A percentile compares a stretch with the other conserved stretches of the same genome.
Conservation (phyloP, 1,140 invertebrate species). For the Philotrypesis tridentata region DNA sequence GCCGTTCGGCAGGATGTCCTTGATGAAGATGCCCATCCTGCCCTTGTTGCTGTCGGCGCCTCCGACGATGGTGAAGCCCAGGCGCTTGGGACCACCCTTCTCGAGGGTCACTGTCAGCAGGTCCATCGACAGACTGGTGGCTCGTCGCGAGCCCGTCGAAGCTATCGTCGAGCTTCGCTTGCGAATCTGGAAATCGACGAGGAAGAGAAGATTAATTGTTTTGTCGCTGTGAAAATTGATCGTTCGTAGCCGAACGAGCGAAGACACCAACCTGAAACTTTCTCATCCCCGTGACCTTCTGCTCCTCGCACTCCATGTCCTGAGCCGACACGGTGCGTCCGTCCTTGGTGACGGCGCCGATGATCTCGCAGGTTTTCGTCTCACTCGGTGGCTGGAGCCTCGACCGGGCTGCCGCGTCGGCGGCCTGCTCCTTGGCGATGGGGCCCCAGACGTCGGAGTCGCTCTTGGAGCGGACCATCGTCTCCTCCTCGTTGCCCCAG, state of each 20-base stretch:
- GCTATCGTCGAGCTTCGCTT: conserved; percentile 58
- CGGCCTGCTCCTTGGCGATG: not conserved
- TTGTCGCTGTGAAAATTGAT: not conserved
- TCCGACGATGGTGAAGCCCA: conserved; percentile 85
- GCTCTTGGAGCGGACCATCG: conserved; percentile 56
- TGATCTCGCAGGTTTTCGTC: conserved; percentile 49
- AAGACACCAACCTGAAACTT: conserved; percentile 64
- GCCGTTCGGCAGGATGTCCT: conserved; percentile 80
- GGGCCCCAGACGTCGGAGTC: conserved; percentile 64
- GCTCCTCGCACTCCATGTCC: conserved; percentile 40
- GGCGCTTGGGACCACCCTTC: conserved; percentile 79
- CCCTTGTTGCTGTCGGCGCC: conserved; percentile 82
- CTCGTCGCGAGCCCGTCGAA: conserved; percentile 52
- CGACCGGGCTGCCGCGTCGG: not conserved
- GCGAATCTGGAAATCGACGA: conserved; percentile 33
- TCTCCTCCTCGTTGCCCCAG: conserved; percentile 54
- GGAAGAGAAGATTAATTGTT: not conserved
- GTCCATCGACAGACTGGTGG: conserved; percentile 63
- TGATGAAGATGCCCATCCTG: conserved; percentile 83
- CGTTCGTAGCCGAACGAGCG: not conserved
- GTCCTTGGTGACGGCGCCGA: conserved; percentile 57
- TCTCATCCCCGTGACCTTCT: conserved; percentile 69
- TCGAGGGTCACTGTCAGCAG: conserved; percentile 71
- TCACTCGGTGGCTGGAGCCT: not conserved
- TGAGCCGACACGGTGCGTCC: conserved; percentile 36